These are phyloP conservation scores for Protophormia terraenovae DNA, from an alignment of 2,888 invertebrate genomes.

Conservation along the genomic window DNA sequence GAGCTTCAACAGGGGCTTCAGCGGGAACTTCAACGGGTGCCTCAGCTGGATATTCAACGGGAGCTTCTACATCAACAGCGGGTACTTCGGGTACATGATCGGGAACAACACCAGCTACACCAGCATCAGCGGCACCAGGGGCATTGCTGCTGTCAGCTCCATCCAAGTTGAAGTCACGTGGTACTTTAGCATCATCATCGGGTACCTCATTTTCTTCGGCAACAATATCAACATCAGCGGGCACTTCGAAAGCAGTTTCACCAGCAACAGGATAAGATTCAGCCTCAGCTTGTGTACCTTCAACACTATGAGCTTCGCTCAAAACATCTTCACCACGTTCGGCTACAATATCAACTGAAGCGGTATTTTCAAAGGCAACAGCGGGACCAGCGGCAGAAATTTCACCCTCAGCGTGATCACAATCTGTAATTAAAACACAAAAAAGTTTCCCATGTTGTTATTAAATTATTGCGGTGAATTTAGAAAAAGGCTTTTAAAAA, in stretches of 20 bases:
- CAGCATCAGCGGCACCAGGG: conserved; percentile 61
- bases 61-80: conserved; percentile 30
- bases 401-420: conserved; percentile 78
- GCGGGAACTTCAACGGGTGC: conserved; percentile 55
- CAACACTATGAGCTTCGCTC: conserved; percentile 74
- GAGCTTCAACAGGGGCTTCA: conserved; percentile 32
- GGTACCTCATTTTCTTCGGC: conserved; percentile 69
- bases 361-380: conserved; percentile 34
- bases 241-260: conserved; percentile 47
- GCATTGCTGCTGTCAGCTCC: conserved; percentile 66
- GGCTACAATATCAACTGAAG: conserved; percentile 58
- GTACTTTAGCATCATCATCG: conserved; percentile 77
- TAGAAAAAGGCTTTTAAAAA: conserved; percentile 14
- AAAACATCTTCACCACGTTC: conserved; percentile 75
- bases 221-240: conserved; percentile 64
- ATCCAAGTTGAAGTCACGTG: conserved; percentile 78
- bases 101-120: conserved; percentile 32
- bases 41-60: conserved; percentile 66
- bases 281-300: conserved; percentile 77
- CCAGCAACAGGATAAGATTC: conserved; percentile 78
- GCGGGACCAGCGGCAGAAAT: conserved; percentile 71
- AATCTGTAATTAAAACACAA: conserved; percentile 73
- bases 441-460: too few species aligned
- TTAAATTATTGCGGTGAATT: neutral
- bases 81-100: conserved; percentile 62